phyloP scores from a whole-genome alignment of 2,797 vertebrate genomes.

The Linurgus olivaceus region DNA sequence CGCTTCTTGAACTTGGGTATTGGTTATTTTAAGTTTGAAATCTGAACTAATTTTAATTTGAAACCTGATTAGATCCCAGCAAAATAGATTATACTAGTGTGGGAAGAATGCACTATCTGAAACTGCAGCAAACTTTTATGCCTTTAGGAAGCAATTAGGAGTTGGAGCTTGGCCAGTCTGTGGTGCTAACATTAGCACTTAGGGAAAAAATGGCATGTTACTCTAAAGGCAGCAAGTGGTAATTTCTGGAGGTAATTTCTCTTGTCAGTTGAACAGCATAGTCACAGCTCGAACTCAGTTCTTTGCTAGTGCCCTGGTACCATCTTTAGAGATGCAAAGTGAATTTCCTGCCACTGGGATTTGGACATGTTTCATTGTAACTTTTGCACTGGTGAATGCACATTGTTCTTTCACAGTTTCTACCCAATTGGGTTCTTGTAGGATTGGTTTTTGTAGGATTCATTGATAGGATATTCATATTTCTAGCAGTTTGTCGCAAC shows the following conservation, averaged over 20 bases:
- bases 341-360: neutral
- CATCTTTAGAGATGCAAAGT: neutral
- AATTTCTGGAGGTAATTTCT: neutral
- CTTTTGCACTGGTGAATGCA: neutral
- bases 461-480: neutral
- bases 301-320: neutral
- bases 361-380: neutral
- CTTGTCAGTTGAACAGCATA: neutral
- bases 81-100: neutral
- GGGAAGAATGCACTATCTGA: neutral
- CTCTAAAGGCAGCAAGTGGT: neutral
- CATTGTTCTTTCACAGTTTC: neutral
- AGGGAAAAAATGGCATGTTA: neutral
- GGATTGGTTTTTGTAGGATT: neutral
- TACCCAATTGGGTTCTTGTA: neutral
- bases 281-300: neutral
- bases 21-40: neutral
- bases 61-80: neutral
- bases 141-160: neutral
- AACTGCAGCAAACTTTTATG: neutral
- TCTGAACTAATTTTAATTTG: neutral
- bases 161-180: neutral
- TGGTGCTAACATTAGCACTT: neutral
- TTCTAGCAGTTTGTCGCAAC: neutral
- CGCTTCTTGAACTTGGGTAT: neutral